Evolutionary conservation across 2,797 vertebrate genomes (phyloP).

Genomic region (Amniataba percoides): DNA sequence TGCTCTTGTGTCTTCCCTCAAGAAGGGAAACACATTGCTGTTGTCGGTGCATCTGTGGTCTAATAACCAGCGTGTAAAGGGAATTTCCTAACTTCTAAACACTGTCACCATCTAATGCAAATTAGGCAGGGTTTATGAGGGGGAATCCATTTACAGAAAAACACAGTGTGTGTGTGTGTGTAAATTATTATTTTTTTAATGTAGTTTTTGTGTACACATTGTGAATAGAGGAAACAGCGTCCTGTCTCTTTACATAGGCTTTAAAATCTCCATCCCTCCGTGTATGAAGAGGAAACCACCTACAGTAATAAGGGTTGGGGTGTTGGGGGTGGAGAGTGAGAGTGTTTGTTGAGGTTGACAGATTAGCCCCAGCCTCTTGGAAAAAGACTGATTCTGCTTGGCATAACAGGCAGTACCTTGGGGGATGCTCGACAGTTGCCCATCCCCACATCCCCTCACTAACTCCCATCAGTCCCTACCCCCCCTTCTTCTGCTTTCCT

Average conservation of each 20-base stretch:
- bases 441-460: constrained; percentile 77
- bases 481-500: constrained; percentile 72
- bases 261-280: constrained; percentile 50
- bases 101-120: constrained; percentile 23
- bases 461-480: constrained; percentile 68
- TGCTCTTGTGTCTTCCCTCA: no score
- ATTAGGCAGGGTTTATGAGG: constrained; percentile 10
- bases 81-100: constrained; percentile 42
- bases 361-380: constrained; percentile 82
- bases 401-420: constrained; percentile 83
- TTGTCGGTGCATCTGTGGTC: constrained; percentile 39
- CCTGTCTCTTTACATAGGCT: constrained; percentile 1
- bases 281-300: constrained; percentile 57
- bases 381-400: constrained; percentile 84
- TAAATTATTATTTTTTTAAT: not conserved
- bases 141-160: constrained; percentile 10
- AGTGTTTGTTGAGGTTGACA: constrained; percentile 84
- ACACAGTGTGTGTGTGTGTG: not conserved
- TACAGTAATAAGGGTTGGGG: constrained; percentile 48
- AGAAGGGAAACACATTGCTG: constrained; percentile 35
- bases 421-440: constrained; percentile 84
- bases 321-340: constrained; percentile 42
- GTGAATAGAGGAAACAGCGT: constrained; percentile 15
- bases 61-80: constrained; percentile 19
- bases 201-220: constrained; percentile 5